Conservation (phyloP, 1,140 invertebrate genomes). For the Caerostris darwini region DNA sequence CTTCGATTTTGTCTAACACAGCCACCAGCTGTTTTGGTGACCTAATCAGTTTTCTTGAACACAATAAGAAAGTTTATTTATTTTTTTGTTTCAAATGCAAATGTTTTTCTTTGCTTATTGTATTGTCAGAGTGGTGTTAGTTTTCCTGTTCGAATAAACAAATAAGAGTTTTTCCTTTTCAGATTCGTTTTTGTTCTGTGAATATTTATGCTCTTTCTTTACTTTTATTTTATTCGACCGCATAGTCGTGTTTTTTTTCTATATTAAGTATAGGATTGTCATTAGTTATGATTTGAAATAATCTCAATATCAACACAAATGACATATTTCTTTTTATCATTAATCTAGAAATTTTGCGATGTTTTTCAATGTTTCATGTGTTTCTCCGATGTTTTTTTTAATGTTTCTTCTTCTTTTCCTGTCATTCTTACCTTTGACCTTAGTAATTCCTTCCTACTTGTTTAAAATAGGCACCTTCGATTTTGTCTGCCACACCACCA, state of each 20-base stretch:
- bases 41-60: background rate
- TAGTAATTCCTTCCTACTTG: background rate
- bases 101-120: background rate
- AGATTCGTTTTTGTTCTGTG: background rate
- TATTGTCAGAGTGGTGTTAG: background rate
- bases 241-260: no score
- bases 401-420: background rate
- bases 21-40: constrained; percentile 3
- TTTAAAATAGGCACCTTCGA: background rate
- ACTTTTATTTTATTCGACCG: background rate
- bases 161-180: background rate
- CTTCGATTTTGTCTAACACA: background rate
- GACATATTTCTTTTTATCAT: no score
- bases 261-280: no score
- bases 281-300: no score
- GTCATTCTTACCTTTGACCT: background rate
- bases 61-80: background rate
- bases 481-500: background rate
- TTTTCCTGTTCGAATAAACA: background rate
- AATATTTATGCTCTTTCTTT: background rate
- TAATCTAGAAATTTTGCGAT: no score
- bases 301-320: no score
- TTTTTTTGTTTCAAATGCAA: background rate
- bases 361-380: no score
- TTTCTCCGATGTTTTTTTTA: no score